phyloP scores from a whole-genome alignment of 2,113 vertebrate genomes.

The Xenopus borealis region DNA sequence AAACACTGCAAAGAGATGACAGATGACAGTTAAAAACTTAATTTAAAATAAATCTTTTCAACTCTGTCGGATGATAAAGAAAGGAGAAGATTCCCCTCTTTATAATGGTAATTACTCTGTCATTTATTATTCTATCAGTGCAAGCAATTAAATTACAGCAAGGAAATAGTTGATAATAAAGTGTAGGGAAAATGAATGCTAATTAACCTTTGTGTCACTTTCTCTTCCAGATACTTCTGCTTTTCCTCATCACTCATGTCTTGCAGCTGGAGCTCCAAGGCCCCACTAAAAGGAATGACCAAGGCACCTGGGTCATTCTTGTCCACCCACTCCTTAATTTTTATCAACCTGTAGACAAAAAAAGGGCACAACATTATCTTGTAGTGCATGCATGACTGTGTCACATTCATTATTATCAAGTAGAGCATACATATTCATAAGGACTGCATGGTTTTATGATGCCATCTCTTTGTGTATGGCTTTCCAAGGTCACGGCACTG shows the following conservation, averaged over 20 bases:
- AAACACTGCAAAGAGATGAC: slow-evolving; percentile 92
- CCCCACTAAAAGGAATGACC: slow-evolving; percentile 96
- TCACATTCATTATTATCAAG: slow-evolving; percentile 81
- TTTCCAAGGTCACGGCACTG: slow-evolving; percentile 78
- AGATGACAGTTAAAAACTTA: slow-evolving; percentile 99
- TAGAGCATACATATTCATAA: slow-evolving; percentile 85
- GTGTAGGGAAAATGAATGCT: slow-evolving; percentile 96
- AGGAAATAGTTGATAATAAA: slow-evolving; percentile 99
- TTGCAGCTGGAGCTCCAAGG: slow-evolving; percentile 88
- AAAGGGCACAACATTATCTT: slow-evolving; percentile 80
- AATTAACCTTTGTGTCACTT: slow-evolving; percentile 98
- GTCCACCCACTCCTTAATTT: slow-evolving; percentile 99
- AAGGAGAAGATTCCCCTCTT: slow-evolving; percentile 97
- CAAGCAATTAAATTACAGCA: slow-evolving; percentile 99
- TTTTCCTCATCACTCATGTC: slow-evolving; percentile 86
- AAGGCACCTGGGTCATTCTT: slow-evolving; percentile 89
- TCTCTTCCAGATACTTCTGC: slow-evolving; percentile 86
- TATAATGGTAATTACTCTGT: slow-evolving; percentile 99
- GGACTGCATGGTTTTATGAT: slow-evolving; percentile 76
- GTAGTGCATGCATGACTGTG: slow-evolving; percentile 79
- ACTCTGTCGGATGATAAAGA: slow-evolving; percentile 98
- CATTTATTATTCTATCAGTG: slow-evolving; percentile 99
- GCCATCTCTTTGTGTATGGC: slow-evolving; percentile 78
- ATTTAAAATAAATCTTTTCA: slow-evolving; percentile 99
- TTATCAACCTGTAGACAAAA: slow-evolving; percentile 88